Evolutionary conservation across 2,888 invertebrate species (phyloP), one percentile per base, ranked within the genome.

Genomic region (Boloria euphrosyne): DNA sequence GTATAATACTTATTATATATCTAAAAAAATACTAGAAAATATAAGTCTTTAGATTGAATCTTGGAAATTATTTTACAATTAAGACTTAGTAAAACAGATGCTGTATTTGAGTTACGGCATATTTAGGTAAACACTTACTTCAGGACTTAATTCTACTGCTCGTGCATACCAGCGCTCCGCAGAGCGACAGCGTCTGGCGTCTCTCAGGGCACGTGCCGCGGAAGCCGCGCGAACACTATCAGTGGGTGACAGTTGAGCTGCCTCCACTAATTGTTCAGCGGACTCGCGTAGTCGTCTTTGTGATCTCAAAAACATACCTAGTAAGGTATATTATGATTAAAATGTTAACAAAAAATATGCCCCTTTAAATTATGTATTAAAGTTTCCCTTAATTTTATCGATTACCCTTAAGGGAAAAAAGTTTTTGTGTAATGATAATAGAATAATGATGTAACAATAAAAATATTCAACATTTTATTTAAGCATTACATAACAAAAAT

Each of bases 101-200:
- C 16, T 16, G 57, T 18, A 4, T 50, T 51, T 66, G n/a, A 59
- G 31, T 5, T 31, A 61, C 52, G 13, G 10, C 13, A 16, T 49
- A 47, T 16, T 47, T 47, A 49, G 6, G 47, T 49, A 38, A n/a
- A 6, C 10, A 69, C 74, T 85, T 84, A 95, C 95, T 81, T 93
- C 86, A 70, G 95, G 95, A 70, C 92, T 92, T 31, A 95, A 82
- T 68, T 93, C 85, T n/a, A 94, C 94, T 31, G 96, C 98, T 83
- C 95, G 94, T 64, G 96, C 94, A 89, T 98, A 98, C 95, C 97
- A 97, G 66, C 94, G 90, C 83, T 98, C 98, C 0, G 98, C 98
- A 72, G 97, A 96, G 49, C 93, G 93, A 76, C 96, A 96, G 63
- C 96, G 94, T 64, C 96, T 95, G 18, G 97, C 95, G 80, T 97